Conservation (phyloP, 2,797 vertebrate species). For the Lutjanus argentimaculatus region DNA sequence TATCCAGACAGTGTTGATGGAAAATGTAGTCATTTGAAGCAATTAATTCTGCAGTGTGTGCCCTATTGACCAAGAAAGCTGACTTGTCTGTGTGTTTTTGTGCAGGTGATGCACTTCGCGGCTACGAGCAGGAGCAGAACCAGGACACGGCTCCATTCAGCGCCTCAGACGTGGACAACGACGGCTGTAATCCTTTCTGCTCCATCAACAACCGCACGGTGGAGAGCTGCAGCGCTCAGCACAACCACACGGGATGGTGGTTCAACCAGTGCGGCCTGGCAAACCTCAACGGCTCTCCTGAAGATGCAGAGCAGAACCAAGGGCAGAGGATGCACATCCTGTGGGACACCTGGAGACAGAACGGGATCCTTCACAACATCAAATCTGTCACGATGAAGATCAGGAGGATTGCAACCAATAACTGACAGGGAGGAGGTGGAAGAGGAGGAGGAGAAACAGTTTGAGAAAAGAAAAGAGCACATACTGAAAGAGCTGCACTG, state of each 20-base stretch:
- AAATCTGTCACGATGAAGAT: conserved; percentile 95
- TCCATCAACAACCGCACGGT: conserved; percentile 82
- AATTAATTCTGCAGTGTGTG: too few relatives aligned
- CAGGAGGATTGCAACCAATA: conserved; percentile 87
- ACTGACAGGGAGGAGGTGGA: conserved; percentile 46
- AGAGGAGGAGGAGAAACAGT: background rate
- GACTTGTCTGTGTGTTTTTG: background rate
- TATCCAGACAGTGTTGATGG: too few relatives aligned
- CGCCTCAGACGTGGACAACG: conserved; percentile 91
- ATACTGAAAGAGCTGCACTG: conserved; percentile 18
- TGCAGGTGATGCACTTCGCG: conserved; percentile 93
- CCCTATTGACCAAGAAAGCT: too few relatives aligned
- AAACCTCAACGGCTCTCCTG: conserved; percentile 90
- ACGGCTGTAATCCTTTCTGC: conserved; percentile 90
- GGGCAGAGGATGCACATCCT: conserved; percentile 82
- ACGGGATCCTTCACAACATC: conserved; percentile 86
- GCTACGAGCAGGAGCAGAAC: conserved; percentile 91
- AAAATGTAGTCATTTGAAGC: too few relatives aligned
- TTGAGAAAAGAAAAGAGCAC: background rate
- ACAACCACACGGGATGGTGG: conserved; percentile 93
- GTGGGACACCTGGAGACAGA: conserved; percentile 93
- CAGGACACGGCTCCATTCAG: conserved; percentile 94
- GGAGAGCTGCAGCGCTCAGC: conserved; percentile 91
- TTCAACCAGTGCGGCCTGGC: conserved; percentile 92
- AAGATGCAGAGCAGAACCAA: conserved; percentile 80